Base-by-base conservation (phyloP, 2,888 invertebrate genomes). In the Yponomeuta evonymella region DNA sequence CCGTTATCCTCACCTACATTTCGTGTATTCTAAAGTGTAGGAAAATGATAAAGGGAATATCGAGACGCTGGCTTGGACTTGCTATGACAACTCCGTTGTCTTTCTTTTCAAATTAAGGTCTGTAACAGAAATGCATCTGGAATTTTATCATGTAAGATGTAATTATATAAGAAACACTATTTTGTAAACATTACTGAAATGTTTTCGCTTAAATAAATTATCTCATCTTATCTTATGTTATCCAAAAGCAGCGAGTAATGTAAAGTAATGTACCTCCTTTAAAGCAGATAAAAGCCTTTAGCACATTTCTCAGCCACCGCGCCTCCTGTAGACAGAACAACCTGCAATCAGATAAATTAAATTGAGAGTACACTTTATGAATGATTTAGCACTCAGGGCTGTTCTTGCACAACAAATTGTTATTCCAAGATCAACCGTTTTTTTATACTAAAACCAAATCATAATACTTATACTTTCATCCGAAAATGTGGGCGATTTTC, bases 331-430 rank as follows among this genome's bases (percentile, higher is more conserved):
- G 86, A 85, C 86, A 33, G 33, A 33, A 33, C 33, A 86, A 85
- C 86, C 86, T 85, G 80, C 87, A 85, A 85, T 86, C 86, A 87
- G 85, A 87, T 86, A 87, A 88, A 87, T 86, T 85, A 87, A 87
- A 87, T 86, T 85, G 83, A 82, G 85, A 86, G 83, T 83, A 77
- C 15, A 86, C 86, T 86, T 86, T 86, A 86, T 84, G 66, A 67
- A 43, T 23, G 23, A 66, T 43, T 15, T 15, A 15, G 51, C 51
- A 58, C 12, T 58, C 11, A 5, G 15, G 30, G 65, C 33, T 65
- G 65, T 65, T 58, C 3, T 12, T 58, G 4, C 12, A 2, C 51
- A 15, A 58, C 51, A 15, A 15, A 15, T 15, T 58, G 12, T 8
- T 43, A 9, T 43, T 43, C 43, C 43, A 3, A 8, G 43, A 43